Conservation (phyloP, 1,140 invertebrate genomes). For the Heliothis virescens region DNA sequence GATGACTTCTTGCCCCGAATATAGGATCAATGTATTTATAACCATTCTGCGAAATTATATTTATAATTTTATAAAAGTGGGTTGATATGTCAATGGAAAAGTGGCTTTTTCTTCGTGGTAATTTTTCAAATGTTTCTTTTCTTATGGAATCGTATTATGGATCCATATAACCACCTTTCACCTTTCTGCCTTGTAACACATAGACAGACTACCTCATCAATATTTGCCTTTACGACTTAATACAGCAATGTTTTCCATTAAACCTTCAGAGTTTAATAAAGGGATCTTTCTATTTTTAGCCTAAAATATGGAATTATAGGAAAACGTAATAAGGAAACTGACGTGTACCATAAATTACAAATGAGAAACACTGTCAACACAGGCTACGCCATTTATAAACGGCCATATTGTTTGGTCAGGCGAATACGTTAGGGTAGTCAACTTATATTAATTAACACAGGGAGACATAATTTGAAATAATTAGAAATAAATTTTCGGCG, state of each 20-base stretch:
- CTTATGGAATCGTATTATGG: too few relatives aligned
- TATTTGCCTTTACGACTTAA: not conserved
- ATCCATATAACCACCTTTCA: too few relatives aligned
- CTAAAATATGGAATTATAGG: not conserved
- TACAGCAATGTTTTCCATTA: not conserved
- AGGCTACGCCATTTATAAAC: not conserved
- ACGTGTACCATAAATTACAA: slow-evolving; percentile 7
- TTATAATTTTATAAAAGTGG: too few relatives aligned
- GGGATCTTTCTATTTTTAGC: not conserved
- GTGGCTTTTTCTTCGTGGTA: too few relatives aligned
- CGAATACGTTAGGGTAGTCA: too few relatives aligned
- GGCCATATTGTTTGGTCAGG: slow-evolving; percentile 13
- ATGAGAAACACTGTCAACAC: not conserved
- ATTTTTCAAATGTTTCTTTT: too few relatives aligned
- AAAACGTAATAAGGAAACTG: slow-evolving; percentile 4
- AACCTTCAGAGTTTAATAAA: not conserved
- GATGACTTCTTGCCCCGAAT: too few relatives aligned
- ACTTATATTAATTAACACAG: not conserved
- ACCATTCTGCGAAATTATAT: too few relatives aligned
- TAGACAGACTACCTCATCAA: not conserved
- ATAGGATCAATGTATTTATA: too few relatives aligned
- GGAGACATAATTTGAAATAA: not conserved
- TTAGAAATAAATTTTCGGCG: not conserved
- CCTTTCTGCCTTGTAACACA: too few relatives aligned
- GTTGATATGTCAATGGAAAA: too few relatives aligned